Evolutionary conservation across 2,888 invertebrate genomes (phyloP), one percentile per base, ranked within the genome.

Genomic region (Rotaria magnacalcarata): DNA sequence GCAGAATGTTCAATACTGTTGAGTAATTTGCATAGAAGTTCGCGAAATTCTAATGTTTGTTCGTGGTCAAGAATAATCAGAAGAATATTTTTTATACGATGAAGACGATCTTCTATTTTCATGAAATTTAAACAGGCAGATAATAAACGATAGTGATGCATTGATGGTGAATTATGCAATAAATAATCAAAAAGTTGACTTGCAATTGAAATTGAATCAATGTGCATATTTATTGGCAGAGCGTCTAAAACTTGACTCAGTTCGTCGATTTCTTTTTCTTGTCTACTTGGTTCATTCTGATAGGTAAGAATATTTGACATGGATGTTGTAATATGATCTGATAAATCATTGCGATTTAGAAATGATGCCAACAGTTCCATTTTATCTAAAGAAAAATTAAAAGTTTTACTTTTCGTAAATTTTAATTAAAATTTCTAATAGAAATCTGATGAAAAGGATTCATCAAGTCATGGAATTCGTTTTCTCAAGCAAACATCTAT

Each of bases 21-120:
- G 34, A 67, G 67, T 67, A 67, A 34, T 67, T 67, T 67, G 67
- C 67, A 67, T 27, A 67, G 67, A 67, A 67, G 14, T 67, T 67
- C 67, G 14, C 67, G 67, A 19, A 67, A 41, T 41, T 67, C 16
- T 14, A 27, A 14, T 27, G 67, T 19, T 67, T 67, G 67, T 67
- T 67, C 67, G 19, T 41, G 14, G 34, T 67, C 67, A 34, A 67
- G 67, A 14, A 67, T 67, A 7, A 34, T 41, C 14, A 34, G 34
- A 34, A 67, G 34, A 19, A 41, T 67, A 34, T 4, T 14, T 6
- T 34, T 41, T 34, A 67, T 34, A 34, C 16, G 27, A 8, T 67
- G 67, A 67, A 19, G 34, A 67, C 67, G 67, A 67, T 67, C 67
- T 41, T 67, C 67, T 19, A 19, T 34, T 34, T 34, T 67, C 67